A percentile compares a stretch with the other conserved stretches of the same genome.
Conservation (phyloP, 92 coral and sea anemone species). For the Epizoanthus ramosus region DNA sequence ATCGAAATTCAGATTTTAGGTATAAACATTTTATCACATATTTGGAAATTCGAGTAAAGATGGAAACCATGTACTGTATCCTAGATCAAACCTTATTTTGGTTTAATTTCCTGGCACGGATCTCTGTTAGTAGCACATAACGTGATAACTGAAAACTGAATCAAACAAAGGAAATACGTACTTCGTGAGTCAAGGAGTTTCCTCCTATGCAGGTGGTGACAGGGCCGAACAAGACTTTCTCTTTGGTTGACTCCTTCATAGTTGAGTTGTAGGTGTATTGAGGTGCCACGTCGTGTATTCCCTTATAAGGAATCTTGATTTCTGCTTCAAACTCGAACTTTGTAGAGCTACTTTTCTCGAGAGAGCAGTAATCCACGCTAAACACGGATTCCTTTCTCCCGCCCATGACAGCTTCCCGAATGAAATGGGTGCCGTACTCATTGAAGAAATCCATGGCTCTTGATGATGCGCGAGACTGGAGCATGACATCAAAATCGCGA, state of each 20-base stretch:
- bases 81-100: too few relatives aligned
- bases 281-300: not conserved
- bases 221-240: constrained; percentile 6
- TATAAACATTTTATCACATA: too few relatives aligned
- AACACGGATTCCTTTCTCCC: constrained; percentile 27
- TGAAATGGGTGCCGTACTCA: constrained; percentile 34
- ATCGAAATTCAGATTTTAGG: too few relatives aligned
- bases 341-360: not conserved
- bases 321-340: not conserved
- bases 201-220: constrained; percentile 24
- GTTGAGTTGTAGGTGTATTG: not conserved
- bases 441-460: constrained; percentile 35
- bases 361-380: constrained; percentile 25
- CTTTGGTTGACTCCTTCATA: not conserved
- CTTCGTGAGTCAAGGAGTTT: constrained; percentile 16
- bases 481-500: not conserved
- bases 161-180: not conserved
- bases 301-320: constrained; percentile 17
- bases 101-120: too few relatives aligned
- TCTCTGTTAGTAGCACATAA: too few relatives aligned
- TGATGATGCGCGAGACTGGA: not conserved
- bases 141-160: too few relatives aligned
- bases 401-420: constrained; percentile 31
- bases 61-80: too few relatives aligned
- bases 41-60: too few relatives aligned